Base-by-base conservation (phyloP, 1,140 invertebrate species). In the Amyelois transitella region DNA sequence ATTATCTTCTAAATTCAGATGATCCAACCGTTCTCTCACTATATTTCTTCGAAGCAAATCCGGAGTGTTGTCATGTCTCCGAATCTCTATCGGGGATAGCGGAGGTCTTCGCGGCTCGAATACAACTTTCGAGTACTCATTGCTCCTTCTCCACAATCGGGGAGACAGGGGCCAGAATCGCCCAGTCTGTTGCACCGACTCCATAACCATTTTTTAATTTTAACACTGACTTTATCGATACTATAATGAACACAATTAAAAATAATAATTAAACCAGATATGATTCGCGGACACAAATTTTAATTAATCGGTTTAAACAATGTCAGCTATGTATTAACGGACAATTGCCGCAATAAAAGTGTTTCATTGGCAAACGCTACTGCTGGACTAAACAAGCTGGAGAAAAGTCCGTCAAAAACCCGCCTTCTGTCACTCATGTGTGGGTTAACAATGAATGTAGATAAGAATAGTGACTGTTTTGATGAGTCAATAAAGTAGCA, bases 121-220 rank as follows among this genome's bases (percentile, higher is more conserved):
- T 7, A 85, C 81, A 7, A 88, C 75, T 56, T 88, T 88, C 10
- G 84, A 82, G 43, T 83, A 88, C 20, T 88, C 85, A 55, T 75
- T 83, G 60, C 85, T 87, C 14, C 84, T 68, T 18, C 84, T 72
- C 84, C 84, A 87, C 18, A 87, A 62, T 14, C 80, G 71, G 18
- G 84, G 84, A 17, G 84, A 87, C 8, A 87, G 62, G 6, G 84
- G 84, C 84, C 84, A 87, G 55, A 87, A 86, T 6, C 80, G 75
- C 66, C 79, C 77, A 28, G 59, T 67, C 48, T 71, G 69, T 57
- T 84, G 77, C 24, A 76, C 62, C 24, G 82, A 75, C 71, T 88
- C 84, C 81, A 88, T 86, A 51, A 88, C 84, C 84, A 87, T 87
- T 71, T 84, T 85, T 48, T 48, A 7, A 48, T 19, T 21, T 48